Conservation (phyloP, 35 echinoderm and acorn worm species). For the Amphiura filiformis region DNA sequence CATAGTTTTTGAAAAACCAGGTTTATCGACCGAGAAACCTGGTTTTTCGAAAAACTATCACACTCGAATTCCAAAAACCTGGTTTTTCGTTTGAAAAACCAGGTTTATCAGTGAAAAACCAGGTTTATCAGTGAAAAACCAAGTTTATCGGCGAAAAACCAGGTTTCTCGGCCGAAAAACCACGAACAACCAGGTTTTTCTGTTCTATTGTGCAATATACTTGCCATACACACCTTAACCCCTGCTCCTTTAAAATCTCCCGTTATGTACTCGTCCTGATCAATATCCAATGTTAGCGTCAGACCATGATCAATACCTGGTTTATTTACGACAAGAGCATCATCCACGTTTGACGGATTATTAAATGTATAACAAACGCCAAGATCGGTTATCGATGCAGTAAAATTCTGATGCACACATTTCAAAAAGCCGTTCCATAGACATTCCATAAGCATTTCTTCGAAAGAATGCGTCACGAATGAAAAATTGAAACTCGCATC, state of each 20-base stretch:
- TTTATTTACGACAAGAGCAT: neutral
- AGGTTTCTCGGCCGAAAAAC: too few species aligned
- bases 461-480: too few species aligned
- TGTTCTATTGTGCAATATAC: too few species aligned
- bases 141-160: too few species aligned
- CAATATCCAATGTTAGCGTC: neutral
- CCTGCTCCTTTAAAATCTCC: neutral
- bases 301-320: neutral
- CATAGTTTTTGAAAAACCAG: too few species aligned
- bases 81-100: too few species aligned
- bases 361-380: neutral
- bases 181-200: too few species aligned
- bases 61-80: neutral
- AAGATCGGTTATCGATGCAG: neutral
- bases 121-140: too few species aligned
- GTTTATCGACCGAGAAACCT: too few species aligned
- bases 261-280: neutral
- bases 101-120: too few species aligned
- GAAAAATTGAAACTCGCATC: too few species aligned
- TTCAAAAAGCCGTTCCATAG: neutral
- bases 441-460: neutral
- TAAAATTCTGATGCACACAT: neutral
- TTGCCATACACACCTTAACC: too few species aligned
- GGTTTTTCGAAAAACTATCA: neutral
- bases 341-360: neutral